These are phyloP conservation scores for Muscicapa striata DNA, from an alignment of 2,797 vertebrate species.

Conservation along the genomic window DNA sequence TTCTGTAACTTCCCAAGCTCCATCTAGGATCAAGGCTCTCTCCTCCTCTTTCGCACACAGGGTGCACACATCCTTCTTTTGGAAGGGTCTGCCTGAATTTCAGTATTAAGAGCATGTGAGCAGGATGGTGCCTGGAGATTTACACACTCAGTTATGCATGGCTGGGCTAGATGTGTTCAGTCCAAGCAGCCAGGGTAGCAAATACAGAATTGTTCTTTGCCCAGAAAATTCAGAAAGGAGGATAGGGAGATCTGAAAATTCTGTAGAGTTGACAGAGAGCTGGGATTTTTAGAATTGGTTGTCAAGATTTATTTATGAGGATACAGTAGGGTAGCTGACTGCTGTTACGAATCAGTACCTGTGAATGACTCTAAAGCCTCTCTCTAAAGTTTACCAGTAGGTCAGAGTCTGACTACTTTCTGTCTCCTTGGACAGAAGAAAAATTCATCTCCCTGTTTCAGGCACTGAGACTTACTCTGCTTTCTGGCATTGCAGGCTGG, in stretches of 20 bases:
- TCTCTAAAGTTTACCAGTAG: neutral
- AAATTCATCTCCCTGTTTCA: neutral
- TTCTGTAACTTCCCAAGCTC: neutral
- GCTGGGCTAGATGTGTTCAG: neutral
- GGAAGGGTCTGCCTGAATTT: neutral
- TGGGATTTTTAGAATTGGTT: neutral
- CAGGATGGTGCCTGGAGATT: neutral
- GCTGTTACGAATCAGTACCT: neutral
- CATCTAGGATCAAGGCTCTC: neutral
- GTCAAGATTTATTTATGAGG: neutral
- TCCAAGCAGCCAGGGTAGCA: neutral
- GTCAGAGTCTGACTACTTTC: neutral
- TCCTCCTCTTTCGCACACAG: neutral
- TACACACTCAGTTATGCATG: neutral
- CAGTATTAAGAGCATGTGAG: neutral
- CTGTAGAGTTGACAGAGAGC: neutral
- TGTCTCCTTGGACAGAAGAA: neutral
- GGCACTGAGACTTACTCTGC: neutral
- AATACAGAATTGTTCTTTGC: neutral
- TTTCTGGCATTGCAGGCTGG: conserved; percentile 84
- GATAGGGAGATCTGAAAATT: neutral
- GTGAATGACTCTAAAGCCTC: neutral
- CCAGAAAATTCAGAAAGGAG: neutral
- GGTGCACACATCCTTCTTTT: neutral
- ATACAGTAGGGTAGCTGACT: neutral